Base-by-base conservation (phyloP, 2,888 invertebrate species). In the Neocrepidodera transversa region DNA sequence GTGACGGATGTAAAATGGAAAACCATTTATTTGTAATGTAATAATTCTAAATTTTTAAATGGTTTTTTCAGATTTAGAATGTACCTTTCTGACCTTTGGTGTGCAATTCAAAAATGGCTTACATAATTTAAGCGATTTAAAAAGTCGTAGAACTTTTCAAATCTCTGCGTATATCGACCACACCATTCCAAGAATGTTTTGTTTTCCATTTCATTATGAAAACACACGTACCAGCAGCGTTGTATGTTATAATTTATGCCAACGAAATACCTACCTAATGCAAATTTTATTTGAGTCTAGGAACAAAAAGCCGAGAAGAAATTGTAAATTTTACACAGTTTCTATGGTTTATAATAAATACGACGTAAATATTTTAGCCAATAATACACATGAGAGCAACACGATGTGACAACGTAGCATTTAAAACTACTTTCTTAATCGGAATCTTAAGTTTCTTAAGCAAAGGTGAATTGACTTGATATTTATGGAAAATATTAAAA, bases 391-490 rank as follows among this genome's bases (percentile, higher is more conserved):
- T 52, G 45, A 48, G 26, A 53, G 28, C 35, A 26, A 49, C 5
- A 2, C 32, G 35, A 64, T 52, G 16, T 58, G 64, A 36, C 64
- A 64, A 64, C 61, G 28, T 35, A 11, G 61, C 58, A 43, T 56
- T 23, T 13, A 58, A 40, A 60, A 60, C 54, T 40, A 60, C 60
- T 60, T 63, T 60, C 60, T 55, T 57, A 63, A 63, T 53, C 56
- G 30, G 50, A 55, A 49, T 23, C 50, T 50, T 50, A 38, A 36
- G 38, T 20, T 20, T 50, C 23, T 50, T 26, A 50, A 23, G 26
- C 35, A 48, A 48, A 30, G 10, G 35, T 16, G 32, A 48, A 17
- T 48, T 14, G 16, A 48, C 32, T 48, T 17, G 30, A 40, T 32
- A 32, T 23, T 32, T 48, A 32, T 35, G 18, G 32, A 38, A 38